A percentile compares a stretch with the other conserved stretches of the same genome.
These are phyloP conservation scores for Tokudaia muenninki DNA, from an alignment of 2,797 vertebrate species.

Conservation along the genomic window DNA sequence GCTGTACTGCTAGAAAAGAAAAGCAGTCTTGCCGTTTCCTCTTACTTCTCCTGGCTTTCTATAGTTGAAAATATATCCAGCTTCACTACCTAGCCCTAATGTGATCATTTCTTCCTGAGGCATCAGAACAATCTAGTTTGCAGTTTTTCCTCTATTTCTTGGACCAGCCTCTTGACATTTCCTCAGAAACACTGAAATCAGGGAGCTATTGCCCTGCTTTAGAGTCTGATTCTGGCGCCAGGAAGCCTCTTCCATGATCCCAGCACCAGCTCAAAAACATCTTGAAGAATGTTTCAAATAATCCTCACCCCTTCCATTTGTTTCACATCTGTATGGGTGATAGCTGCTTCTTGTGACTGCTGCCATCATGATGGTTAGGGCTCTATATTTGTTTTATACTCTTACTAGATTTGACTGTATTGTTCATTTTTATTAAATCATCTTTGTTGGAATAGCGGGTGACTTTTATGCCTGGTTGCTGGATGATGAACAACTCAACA, in stretches of 20 bases:
- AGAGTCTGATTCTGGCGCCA: neutral
- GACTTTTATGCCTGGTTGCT: neutral
- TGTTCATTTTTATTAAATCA: neutral
- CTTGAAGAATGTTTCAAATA: neutral
- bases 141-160: neutral
- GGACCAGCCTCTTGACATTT: neutral
- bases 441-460: neutral
- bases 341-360: neutral
- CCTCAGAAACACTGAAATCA: neutral
- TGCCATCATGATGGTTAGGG: neutral
- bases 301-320: neutral
- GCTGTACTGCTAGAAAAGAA: neutral
- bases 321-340: neutral
- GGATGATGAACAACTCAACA: neutral
- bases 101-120: neutral
- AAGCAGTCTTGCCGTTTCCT: neutral
- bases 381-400: neutral
- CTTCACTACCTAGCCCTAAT: neutral
- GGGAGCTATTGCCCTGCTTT: accelerated
- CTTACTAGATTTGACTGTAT: neutral
- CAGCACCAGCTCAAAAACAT: neutral
- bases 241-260: neutral
- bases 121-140: neutral
- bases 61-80: neutral
- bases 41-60: neutral